These are phyloP conservation scores for Oreamnos americanus DNA, from an alignment of 2,113 vertebrate species.

Conservation along the genomic window DNA sequence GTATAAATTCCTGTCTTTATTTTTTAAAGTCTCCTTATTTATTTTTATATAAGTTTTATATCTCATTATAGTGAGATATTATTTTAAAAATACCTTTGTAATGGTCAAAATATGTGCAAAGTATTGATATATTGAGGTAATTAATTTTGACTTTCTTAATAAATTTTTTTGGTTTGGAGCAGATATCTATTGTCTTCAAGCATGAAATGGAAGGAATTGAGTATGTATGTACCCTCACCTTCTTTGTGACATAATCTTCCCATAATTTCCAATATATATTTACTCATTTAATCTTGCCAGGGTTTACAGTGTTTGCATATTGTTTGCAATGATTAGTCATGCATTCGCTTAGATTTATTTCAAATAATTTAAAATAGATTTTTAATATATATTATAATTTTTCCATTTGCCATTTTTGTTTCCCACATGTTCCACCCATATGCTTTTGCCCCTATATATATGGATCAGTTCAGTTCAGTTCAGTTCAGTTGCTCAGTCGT, in stretches of 20 bases:
- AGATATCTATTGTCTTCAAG: not conserved
- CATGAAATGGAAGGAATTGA: not conserved
- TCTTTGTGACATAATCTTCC: not conserved
- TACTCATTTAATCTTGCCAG: not conserved
- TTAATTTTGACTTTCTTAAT: not conserved
- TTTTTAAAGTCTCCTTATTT: not conserved
- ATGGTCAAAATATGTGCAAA: not conserved
- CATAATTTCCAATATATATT: not conserved
- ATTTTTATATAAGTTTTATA: not conserved
- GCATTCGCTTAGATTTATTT: not conserved
- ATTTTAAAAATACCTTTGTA: not conserved
- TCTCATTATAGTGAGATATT: not conserved
- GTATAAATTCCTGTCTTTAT: not conserved
- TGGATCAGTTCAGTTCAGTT: too few relatives aligned
- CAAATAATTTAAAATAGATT: not conserved
- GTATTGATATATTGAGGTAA: not conserved
- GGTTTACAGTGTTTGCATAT: not conserved
- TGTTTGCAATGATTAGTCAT: not conserved
- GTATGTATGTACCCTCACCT: not conserved
- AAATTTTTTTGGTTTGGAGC: not conserved
- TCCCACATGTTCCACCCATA: not conserved
- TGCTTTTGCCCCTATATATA: not conserved
- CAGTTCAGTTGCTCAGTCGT: too few relatives aligned
- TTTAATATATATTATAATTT: not conserved
- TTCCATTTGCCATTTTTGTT: not conserved